phyloP scores from a whole-genome alignment of 2,113 vertebrate species.

The Suncus etruscus region DNA sequence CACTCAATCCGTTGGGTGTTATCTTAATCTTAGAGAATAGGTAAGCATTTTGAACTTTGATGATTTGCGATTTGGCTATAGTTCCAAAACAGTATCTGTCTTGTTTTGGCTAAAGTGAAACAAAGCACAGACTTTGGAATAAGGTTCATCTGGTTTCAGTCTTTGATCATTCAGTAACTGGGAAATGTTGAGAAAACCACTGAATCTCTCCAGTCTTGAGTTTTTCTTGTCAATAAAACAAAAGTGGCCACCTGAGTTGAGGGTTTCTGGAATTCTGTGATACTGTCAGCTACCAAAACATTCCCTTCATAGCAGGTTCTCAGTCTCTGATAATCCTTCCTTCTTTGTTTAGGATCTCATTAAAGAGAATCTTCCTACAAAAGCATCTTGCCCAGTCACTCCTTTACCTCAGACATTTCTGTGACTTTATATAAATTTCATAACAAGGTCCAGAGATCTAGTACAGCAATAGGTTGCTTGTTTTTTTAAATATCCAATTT shows the following conservation, averaged over 20 bases:
- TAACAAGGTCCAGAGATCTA: background rate
- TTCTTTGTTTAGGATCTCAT: background rate
- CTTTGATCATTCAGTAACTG: background rate
- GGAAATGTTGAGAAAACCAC: background rate
- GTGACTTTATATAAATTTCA: background rate
- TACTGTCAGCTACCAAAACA: background rate
- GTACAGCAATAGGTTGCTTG: too few species aligned
- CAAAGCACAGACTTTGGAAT: background rate
- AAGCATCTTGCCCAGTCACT: background rate
- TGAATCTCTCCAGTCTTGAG: background rate
- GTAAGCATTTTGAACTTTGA: background rate
- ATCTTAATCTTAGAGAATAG: background rate
- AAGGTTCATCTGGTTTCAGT: background rate
- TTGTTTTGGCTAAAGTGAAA: background rate
- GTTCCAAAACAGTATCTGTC: background rate
- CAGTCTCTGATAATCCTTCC: background rate
- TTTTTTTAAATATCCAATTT: too few species aligned
- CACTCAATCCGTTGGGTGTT: background rate
- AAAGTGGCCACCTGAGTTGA: background rate
- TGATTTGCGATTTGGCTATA: background rate
- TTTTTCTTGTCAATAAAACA: background rate
- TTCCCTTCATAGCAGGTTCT: background rate
- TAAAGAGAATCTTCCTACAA: background rate
- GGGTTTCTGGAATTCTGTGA: background rate
- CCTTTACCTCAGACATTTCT: background rate